Base-by-base conservation (phyloP, 1,140 invertebrate genomes). In the Pinna nobilis region DNA sequence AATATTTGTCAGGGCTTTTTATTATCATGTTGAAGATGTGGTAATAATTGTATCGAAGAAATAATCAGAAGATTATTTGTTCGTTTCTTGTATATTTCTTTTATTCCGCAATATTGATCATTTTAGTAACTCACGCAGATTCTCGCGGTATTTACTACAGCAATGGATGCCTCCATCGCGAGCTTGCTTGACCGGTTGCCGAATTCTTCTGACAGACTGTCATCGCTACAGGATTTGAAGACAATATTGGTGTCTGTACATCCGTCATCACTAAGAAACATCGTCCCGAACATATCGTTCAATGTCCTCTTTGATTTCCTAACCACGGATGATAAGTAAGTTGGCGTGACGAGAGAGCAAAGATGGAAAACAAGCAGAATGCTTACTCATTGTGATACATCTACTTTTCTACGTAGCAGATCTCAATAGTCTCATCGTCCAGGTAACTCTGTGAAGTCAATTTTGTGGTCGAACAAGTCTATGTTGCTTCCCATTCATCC, bases 391-490 rank as follows among this genome's bases (percentile, higher is more conserved):
- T 41, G 20, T 47, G 35, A 41, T 63, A 30, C 60, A 41, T 32
- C 60, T 41, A 47, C 41, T 47, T 41, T 63, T 37, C n/a, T 44
- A n/a, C 41, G 9, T 44, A n/a, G n/a, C n/a, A 44, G n/a, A 44
- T 44, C n/a, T 11, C n/a, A 11, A 44, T 44, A n/a, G n/a, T n/a
- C n/a, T n/a, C n/a, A n/a, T n/a, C n/a, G n/a, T n/a, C n/a, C n/a
- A n/a, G 47, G 78, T 89, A 47, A 74, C 87, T 32, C 76, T 89
- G 49, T 78, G 90, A 70, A 91, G 90, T 73, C 86, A 90, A n/a
- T 80, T 90, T 32, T 74, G 91, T n/a, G n/a, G n/a, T n/a, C n/a
- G n/a, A n/a, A n/a, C n/a, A n/a, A n/a, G n/a, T n/a, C n/a, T n/a
- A n/a, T n/a, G n/a, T n/a, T n/a, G n/a, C n/a, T n/a, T n/a, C n/a